phyloP scores from a whole-genome alignment of 2,888 invertebrate species.

The Macaria notata region DNA sequence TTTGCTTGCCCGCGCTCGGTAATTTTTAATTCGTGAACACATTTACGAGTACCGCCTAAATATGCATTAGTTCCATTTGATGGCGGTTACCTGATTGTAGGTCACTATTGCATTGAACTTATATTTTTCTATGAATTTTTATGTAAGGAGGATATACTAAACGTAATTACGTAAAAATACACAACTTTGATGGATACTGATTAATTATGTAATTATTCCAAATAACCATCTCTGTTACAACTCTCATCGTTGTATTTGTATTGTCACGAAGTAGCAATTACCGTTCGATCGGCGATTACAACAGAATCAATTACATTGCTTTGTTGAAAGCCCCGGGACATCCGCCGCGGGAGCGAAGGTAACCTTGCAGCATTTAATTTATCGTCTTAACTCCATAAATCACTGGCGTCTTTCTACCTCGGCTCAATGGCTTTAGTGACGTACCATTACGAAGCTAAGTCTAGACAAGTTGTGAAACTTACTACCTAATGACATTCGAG shows the following conservation, averaged over 20 bases:
- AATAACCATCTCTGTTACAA: too few relatives aligned
- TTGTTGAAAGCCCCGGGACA: constrained; percentile 24
- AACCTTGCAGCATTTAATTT: constrained; percentile 19
- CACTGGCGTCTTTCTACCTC: constrained; percentile 21
- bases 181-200: too few relatives aligned
- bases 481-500: constrained; percentile 27
- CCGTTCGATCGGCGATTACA: constrained; percentile 25
- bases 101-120: constrained; percentile 3
- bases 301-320: constrained; percentile 18
- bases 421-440: constrained; percentile 18
- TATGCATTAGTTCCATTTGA: constrained; percentile 10
- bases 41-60: constrained; percentile 8
- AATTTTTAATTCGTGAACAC: constrained; percentile 20
- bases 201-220: too few relatives aligned
- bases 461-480: constrained; percentile 31
- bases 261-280: constrained; percentile 36
- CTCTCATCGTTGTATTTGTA: too few relatives aligned
- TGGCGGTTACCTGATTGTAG: constrained; percentile 6
- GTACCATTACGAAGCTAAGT: constrained; percentile 21
- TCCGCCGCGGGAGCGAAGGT: constrained; percentile 3
- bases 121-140: neutral
- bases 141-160: too few relatives aligned
- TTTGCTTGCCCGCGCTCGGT: constrained; percentile 14
- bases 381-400: constrained; percentile 26
- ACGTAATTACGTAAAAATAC: too few relatives aligned